phyloP scores from a whole-genome alignment of 2,888 invertebrate species.

The Erpobdella octoculata region DNA sequence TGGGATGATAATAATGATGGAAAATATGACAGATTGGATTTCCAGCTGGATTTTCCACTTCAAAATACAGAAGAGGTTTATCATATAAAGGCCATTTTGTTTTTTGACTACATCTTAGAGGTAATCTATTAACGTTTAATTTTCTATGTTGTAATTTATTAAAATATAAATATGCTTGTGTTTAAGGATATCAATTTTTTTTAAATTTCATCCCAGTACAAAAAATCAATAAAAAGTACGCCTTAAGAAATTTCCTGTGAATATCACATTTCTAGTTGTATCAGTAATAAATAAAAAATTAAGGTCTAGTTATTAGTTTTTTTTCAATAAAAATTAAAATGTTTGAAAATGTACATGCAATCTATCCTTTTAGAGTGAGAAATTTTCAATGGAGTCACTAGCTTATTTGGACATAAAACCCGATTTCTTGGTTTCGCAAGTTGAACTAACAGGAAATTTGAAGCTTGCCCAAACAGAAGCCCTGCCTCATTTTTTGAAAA shows the following conservation, averaged over 20 bases:
- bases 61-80: neutral
- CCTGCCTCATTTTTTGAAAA: neutral
- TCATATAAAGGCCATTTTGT: neutral
- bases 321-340: no score
- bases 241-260: no score
- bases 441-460: neutral
- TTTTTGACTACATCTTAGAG: neutral
- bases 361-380: neutral
- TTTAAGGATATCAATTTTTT: no score
- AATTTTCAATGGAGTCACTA: neutral
- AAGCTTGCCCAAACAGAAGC: neutral
- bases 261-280: no score
- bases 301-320: no score
- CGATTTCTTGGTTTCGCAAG: neutral
- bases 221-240: no score
- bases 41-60: neutral
- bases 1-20: neutral
- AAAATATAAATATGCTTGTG: no score
- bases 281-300: no score
- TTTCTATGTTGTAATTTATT: no score
- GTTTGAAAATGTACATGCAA: no score
- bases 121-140: no score
- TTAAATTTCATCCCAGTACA: no score
- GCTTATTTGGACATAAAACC: neutral
- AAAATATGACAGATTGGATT: neutral